These are phyloP conservation scores for Umimayanthus chanpuru DNA, from an alignment of 92 coral and sea anemone species.

Conservation along the genomic window DNA sequence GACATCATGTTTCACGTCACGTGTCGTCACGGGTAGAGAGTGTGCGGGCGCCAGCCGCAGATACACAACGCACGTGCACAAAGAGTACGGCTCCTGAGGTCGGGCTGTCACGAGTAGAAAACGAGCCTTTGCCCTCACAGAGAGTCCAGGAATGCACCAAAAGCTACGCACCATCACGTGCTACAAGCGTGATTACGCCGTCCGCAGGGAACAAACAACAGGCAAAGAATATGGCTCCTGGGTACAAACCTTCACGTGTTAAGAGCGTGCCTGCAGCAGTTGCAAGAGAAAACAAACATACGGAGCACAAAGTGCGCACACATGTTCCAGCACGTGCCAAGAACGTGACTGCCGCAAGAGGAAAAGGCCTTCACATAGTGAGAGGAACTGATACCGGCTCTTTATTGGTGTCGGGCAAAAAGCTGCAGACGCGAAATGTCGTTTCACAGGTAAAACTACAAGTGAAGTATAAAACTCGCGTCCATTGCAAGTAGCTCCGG, in stretches of 20 bases:
- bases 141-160: neutral
- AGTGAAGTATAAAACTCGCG: too few species aligned
- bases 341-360: constrained; percentile 15
- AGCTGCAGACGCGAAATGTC: constrained; percentile 8
- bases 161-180: neutral
- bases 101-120: neutral
- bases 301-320: neutral
- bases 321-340: constrained; percentile 7
- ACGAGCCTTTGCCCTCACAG: neutral
- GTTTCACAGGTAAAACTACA: constrained; percentile 11
- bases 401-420: constrained; percentile 28
- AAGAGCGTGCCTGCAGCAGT: neutral
- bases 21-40: constrained; percentile 7
- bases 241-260: constrained; percentile 6
- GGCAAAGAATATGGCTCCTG: neutral
- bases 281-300: neutral
- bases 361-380: neutral
- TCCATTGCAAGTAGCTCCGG: too few species aligned
- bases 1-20: neutral
- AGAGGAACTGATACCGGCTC: neutral
- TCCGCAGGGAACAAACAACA: neutral
- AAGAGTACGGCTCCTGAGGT: neutral
- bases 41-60: neutral
- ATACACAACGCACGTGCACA: neutral
- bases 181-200: neutral